A percentile compares a stretch with the other conserved stretches of the same genome.
Evolutionary conservation across 2,113 vertebrate species (phyloP).

Genomic region (Zosterops pallidus): DNA sequence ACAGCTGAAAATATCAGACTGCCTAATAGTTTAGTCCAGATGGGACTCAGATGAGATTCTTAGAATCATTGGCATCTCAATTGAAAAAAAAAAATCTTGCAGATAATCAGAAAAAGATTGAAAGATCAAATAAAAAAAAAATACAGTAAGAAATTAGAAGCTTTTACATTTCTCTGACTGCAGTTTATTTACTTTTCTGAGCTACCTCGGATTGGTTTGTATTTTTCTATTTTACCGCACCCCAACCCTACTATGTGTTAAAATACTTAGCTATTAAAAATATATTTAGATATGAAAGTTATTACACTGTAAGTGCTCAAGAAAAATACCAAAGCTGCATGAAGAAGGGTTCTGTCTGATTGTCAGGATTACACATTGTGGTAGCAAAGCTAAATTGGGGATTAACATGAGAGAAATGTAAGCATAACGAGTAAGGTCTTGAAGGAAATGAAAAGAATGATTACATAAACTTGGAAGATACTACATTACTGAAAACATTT

Average conservation of each 20-base stretch:
- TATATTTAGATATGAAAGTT: not conserved
- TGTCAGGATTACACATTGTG: not conserved
- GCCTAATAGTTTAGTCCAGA: not conserved
- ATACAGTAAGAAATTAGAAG: not conserved
- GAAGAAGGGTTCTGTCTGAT: not conserved
- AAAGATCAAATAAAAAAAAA: not conserved
- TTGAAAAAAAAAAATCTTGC: not conserved
- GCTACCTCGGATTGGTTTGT: not conserved
- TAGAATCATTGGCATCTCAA: not conserved
- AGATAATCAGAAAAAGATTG: not conserved
- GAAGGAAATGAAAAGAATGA: not conserved
- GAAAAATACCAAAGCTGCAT: not conserved
- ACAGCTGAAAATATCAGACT: constrained; percentile 3
- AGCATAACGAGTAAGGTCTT: not conserved
- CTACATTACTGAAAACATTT: not conserved
- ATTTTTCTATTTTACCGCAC: not conserved
- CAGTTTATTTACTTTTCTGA: not conserved
- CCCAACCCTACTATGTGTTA: not conserved
- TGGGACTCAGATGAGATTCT: constrained; percentile 6
- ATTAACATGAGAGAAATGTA: not conserved
- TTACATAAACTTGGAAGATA: not conserved
- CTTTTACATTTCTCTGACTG: not conserved
- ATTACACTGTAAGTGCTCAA: not conserved
- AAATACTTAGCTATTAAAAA: not conserved
- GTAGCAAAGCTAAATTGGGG: not conserved